Percentiles rank a stretch among this genome's conserved stretches.
These are phyloP conservation scores for Pomatorhinus ruficollis DNA, from an alignment of 2,113 vertebrate species.

Conservation along the genomic window DNA sequence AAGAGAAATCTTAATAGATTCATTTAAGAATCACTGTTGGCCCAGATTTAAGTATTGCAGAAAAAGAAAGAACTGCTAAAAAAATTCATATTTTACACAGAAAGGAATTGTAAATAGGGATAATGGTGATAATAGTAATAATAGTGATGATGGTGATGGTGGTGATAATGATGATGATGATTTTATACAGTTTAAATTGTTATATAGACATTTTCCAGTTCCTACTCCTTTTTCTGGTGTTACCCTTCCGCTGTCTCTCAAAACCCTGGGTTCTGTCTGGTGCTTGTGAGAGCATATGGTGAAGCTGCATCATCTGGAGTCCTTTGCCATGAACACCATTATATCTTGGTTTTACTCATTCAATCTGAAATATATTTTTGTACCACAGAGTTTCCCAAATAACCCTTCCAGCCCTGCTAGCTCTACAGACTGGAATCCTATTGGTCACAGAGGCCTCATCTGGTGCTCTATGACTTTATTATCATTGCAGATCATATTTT, in stretches of 20 bases:
- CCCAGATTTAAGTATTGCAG: not conserved
- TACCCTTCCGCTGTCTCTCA: not conserved
- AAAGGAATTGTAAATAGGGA: not conserved
- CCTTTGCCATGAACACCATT: not conserved
- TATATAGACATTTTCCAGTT: not conserved
- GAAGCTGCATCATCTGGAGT: not conserved
- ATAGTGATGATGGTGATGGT: not conserved
- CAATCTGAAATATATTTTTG: not conserved
- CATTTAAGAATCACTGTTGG: not conserved
- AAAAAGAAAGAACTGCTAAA: not conserved
- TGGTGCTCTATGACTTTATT: not conserved
- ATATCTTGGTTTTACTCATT: not conserved
- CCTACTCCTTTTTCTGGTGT: not conserved
- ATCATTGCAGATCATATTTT: not conserved
- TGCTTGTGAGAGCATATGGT: not conserved
- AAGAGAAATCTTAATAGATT: not conserved
- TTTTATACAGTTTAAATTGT: not conserved
- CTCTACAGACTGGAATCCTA: not conserved
- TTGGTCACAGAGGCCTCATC: not conserved
- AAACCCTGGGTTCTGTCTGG: not conserved
- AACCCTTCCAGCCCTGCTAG: not conserved
- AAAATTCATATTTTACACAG: not conserved
- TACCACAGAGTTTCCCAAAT: not conserved
- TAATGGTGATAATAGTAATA: not conserved
- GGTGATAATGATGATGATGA: not conserved